Percentiles rank a stretch among this genome's conserved stretches.
Conservation (phyloP, 2,113 vertebrate genomes). For the Phoenicopterus ruber region DNA sequence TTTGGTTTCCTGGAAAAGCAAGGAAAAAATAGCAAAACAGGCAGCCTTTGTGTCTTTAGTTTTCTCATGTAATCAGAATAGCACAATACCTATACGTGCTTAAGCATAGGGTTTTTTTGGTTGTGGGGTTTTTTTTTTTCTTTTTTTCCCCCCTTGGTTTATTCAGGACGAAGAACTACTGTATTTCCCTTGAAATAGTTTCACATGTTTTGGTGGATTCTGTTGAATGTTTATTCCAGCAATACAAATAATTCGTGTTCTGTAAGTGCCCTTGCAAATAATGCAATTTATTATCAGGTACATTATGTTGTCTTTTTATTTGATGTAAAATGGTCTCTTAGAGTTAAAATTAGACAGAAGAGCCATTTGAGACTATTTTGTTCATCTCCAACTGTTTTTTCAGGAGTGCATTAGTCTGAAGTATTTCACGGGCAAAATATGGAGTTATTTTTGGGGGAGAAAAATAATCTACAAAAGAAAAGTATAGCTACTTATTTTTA, state of each 20-base stretch:
- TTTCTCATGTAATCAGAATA: background rate
- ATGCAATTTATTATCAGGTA: background rate
- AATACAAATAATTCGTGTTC: conserved; percentile 16
- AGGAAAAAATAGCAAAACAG: background rate
- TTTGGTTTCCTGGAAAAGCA: conserved; percentile 57
- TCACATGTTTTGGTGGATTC: conserved; percentile 4
- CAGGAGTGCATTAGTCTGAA: conserved; percentile 46
- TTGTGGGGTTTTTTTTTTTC: background rate
- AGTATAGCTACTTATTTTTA: conserved; percentile 14
- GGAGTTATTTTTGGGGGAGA: background rate
- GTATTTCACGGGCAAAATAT: conserved; percentile 19
- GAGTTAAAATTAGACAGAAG: conserved; percentile 47
- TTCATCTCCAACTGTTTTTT: conserved; percentile 11
- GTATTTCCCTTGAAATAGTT: background rate
- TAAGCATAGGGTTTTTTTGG: background rate
- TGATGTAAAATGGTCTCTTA: conserved; percentile 12
- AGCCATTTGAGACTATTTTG: conserved; percentile 38
- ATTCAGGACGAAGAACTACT: background rate
- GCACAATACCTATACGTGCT: background rate
- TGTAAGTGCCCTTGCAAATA: background rate
- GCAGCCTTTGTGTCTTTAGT: background rate
- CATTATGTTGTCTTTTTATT: conserved; percentile 19
- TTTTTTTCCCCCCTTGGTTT: background rate
- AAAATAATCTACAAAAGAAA: background rate
- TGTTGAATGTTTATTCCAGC: conserved; percentile 7